A percentile compares a stretch with the other conserved stretches of the same genome.
Conservation (phyloP, 2,888 invertebrate species). For the Tyria jacobaeae region DNA sequence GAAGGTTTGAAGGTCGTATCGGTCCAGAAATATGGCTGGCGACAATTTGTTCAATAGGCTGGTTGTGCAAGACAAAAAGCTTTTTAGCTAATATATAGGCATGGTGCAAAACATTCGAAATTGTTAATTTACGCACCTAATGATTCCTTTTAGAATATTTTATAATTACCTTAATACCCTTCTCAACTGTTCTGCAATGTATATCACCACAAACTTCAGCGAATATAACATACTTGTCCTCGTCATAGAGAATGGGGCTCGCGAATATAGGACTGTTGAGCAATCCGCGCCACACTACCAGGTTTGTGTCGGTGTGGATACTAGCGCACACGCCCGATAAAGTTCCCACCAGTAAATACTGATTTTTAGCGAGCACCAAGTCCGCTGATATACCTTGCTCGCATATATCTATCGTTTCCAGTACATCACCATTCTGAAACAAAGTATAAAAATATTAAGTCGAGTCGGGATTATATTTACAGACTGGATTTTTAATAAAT, state of each 20-base stretch:
- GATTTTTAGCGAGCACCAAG: conserved; percentile 71
- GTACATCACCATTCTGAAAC: conserved; percentile 82
- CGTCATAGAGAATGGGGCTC: conserved; percentile 85
- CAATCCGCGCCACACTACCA: conserved; percentile 87
- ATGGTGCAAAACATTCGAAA: too few relatives aligned
- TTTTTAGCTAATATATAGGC: too few relatives aligned
- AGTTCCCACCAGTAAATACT: conserved; percentile 81
- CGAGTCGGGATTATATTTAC: neutral
- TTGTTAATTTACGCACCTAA: neutral
- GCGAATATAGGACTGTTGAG: conserved; percentile 89
- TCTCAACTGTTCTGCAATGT: conserved; percentile 81
- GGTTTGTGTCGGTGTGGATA: conserved; percentile 76
- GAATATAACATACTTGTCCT: conserved; percentile 84
- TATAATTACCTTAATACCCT: conserved; percentile 79
- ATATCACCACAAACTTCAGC: conserved; percentile 86
- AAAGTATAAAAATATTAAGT: too few relatives aligned
- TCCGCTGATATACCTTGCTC: conserved; percentile 83
- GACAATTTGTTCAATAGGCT: too few relatives aligned
- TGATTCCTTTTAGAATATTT: neutral
- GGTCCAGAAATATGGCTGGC: too few relatives aligned
- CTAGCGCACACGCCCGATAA: conserved; percentile 87
- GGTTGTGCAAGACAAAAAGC: too few relatives aligned
- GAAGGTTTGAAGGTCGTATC: too few relatives aligned
- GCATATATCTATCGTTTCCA: conserved; percentile 66
- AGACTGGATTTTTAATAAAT: too few relatives aligned